phyloP scores from a whole-genome alignment of 2,113 vertebrate species.

The Taurulus bubalis region DNA sequence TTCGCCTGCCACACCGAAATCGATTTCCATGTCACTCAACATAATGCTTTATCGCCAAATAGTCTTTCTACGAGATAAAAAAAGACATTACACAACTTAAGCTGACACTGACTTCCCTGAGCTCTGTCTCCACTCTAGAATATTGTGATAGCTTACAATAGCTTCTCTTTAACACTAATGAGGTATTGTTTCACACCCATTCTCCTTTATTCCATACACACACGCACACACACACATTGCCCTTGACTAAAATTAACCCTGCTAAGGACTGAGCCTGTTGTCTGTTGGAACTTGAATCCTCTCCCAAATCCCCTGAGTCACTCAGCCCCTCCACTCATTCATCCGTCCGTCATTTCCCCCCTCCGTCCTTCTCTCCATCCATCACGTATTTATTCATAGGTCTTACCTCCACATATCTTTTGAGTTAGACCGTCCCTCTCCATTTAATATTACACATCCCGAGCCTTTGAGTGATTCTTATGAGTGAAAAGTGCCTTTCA shows the following conservation, averaged over 20 bases:
- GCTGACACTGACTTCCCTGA: neutral
- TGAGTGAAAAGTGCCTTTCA: neutral
- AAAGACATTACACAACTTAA: neutral
- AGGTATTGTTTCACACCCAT: constrained; percentile 7
- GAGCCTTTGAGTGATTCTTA: neutral
- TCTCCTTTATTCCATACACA: constrained; percentile 1
- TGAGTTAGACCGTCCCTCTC: neutral
- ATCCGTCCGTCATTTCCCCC: constrained; percentile 10
- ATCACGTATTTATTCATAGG: constrained; percentile 11
- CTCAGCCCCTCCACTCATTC: constrained; percentile 15
- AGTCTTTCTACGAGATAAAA: neutral
- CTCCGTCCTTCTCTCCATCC: neutral
- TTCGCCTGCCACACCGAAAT: neutral
- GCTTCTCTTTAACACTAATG: constrained; percentile 8
- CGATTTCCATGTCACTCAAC: neutral
- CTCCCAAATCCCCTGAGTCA: constrained; percentile 54
- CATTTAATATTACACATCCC: neutral
- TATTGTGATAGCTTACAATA: constrained; percentile 2
- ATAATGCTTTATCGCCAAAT: neutral
- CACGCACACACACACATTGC: constrained; percentile 33
- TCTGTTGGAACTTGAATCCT: constrained; percentile 63
- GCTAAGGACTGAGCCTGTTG: constrained; percentile 47
- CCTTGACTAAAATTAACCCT: constrained; percentile 79
- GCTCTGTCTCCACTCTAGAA: neutral
- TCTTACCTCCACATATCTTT: neutral